A percentile compares a stretch with the other conserved stretches of the same genome.
Evolutionary conservation across 2,113 vertebrate genomes (phyloP).

Genomic region (Caranx melampygus): DNA sequence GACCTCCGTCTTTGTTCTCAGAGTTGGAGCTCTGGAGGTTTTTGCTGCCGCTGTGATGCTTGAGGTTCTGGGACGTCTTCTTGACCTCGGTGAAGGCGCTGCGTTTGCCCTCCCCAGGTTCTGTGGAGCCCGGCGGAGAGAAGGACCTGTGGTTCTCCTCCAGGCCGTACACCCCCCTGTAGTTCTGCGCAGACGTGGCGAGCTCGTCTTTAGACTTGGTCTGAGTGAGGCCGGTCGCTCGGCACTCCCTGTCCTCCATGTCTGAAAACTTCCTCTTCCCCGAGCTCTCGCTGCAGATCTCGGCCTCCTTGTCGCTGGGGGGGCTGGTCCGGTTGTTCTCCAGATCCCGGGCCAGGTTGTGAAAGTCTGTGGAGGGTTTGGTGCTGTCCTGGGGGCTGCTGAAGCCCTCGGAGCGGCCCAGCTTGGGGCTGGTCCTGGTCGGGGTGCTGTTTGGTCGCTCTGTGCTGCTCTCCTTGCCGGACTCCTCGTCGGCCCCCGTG

Average conservation of each 20-base stretch:
- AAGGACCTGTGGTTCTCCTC: slow-evolving; percentile 89
- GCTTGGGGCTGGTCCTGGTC: slow-evolving; percentile 80
- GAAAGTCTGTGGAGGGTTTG: slow-evolving; percentile 96
- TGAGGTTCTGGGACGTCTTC: slow-evolving; percentile 84
- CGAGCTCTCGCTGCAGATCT: slow-evolving; percentile 84
- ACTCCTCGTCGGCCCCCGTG: slow-evolving; percentile 79
- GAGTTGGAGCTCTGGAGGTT: slow-evolving; percentile 77
- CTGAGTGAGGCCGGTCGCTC: slow-evolving; percentile 59
- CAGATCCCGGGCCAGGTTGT: slow-evolving; percentile 93
- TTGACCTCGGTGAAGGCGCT: slow-evolving; percentile 98
- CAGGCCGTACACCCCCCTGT: slow-evolving; percentile 89
- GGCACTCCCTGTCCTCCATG: slow-evolving; percentile 72
- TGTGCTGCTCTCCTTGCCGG: slow-evolving; percentile 69
- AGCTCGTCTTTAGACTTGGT: slow-evolving; percentile 90
- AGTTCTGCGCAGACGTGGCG: slow-evolving; percentile 90
- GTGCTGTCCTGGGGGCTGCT: slow-evolving; percentile 70
- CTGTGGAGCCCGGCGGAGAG: slow-evolving; percentile 83
- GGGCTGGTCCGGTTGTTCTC: slow-evolving; percentile 88
- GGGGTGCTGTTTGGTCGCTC: slow-evolving; percentile 75
- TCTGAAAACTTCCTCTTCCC: slow-evolving; percentile 88
- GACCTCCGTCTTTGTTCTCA: slow-evolving; percentile 83
- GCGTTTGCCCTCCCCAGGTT: slow-evolving; percentile 87
- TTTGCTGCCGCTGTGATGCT: slow-evolving; percentile 78
- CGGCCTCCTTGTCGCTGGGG: slow-evolving; percentile 82
- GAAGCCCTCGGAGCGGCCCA: slow-evolving; percentile 80